Conservation (phyloP, 2,888 invertebrate genomes). For the Cephus pygmeus region DNA sequence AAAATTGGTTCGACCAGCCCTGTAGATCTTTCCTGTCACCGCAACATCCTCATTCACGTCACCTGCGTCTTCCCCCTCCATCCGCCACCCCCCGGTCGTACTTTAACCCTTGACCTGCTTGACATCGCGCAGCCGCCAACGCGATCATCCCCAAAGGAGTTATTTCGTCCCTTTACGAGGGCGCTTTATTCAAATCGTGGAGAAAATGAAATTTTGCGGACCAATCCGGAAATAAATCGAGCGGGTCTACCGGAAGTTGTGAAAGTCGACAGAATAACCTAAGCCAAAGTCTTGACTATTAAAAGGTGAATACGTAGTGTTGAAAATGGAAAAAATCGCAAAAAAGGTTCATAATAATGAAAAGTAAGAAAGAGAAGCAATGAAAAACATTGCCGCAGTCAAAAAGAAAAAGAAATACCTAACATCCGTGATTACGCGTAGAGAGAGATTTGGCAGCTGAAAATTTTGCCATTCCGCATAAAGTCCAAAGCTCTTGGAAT, state of each 20-base stretch:
- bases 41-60: background rate
- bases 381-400: background rate
- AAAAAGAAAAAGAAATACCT: background rate
- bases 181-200: slow-evolving; percentile 18
- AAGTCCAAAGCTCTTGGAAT: background rate
- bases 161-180: background rate
- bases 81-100: background rate
- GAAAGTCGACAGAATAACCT: background rate
- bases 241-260: background rate
- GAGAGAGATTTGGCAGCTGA: background rate
- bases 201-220: slow-evolving; percentile 11
- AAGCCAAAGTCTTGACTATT: background rate
- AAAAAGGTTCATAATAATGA: background rate
- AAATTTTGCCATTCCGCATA: background rate
- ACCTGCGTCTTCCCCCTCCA: background rate
- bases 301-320: background rate
- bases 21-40: background rate
- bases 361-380: too few species aligned
- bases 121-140: background rate
- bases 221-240: background rate
- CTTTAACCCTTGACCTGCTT: background rate
- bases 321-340: background rate
- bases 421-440: background rate
- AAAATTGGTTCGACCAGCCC: background rate
- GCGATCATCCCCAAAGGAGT: background rate